Conservation (phyloP, 1,140 invertebrate genomes). For the Halesus radiatus region DNA sequence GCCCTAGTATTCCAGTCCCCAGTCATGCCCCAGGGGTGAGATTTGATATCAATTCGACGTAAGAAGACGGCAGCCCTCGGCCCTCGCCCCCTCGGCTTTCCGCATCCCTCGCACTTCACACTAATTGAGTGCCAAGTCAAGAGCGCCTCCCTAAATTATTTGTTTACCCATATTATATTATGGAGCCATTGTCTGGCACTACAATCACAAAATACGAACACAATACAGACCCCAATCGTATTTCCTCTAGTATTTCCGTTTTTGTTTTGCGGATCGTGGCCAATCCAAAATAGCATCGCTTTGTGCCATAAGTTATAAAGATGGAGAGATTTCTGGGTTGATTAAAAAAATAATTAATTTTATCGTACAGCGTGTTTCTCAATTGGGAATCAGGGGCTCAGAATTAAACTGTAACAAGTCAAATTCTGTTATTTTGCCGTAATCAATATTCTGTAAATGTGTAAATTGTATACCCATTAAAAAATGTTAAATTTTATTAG, state of each 20-base stretch:
- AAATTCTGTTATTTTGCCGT: too few relatives aligned
- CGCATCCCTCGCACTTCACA: slow-evolving; percentile 48
- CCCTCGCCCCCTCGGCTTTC: slow-evolving; percentile 2
- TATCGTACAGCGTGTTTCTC: not conserved
- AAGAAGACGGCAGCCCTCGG: slow-evolving; percentile 46
- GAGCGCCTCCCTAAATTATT: slow-evolving; percentile 52
- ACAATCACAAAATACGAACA: slow-evolving; percentile 30
- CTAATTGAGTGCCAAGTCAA: slow-evolving; percentile 56
- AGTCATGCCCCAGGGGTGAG: slow-evolving; percentile 40
- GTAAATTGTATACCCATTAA: too few relatives aligned
- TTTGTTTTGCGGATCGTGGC: slow-evolving; percentile 11
- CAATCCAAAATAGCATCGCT: not conserved
- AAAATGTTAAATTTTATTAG: too few relatives aligned
- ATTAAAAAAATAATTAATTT: slow-evolving; percentile 8
- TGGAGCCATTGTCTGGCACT: slow-evolving; percentile 51
- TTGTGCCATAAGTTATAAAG: slow-evolving; percentile 20
- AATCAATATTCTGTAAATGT: too few relatives aligned
- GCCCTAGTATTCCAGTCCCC: not conserved
- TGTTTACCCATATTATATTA: slow-evolving; percentile 52
- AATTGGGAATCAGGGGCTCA: too few relatives aligned
- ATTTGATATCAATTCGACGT: slow-evolving; percentile 60
- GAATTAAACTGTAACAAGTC: too few relatives aligned
- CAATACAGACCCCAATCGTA: slow-evolving; percentile 51
- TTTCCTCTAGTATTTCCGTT: slow-evolving; percentile 32
- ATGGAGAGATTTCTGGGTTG: not conserved